Evolutionary conservation across 2,113 vertebrate genomes (phyloP).

Genomic region (Cinclus cinclus): DNA sequence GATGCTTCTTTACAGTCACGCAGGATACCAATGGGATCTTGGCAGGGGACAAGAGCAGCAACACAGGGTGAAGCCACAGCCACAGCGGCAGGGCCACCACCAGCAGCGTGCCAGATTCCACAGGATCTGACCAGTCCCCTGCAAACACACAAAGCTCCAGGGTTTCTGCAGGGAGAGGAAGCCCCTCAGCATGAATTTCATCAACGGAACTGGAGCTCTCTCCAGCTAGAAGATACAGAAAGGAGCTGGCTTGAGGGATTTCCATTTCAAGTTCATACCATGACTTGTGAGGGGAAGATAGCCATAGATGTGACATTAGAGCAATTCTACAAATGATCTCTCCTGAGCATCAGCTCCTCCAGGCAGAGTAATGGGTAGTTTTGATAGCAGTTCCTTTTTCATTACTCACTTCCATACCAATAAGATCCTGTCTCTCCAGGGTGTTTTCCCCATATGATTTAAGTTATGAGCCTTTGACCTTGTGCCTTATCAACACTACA

Average conservation of each 20-base stretch:
- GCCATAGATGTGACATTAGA: not conserved
- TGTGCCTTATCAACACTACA: constrained; percentile 41
- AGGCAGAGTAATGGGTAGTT: not conserved
- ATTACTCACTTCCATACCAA: constrained; percentile 42
- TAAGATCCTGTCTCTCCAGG: constrained; percentile 51
- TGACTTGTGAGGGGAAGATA: not conserved
- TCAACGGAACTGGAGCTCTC: not conserved
- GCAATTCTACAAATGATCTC: not conserved
- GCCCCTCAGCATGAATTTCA: not conserved
- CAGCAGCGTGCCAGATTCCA: not conserved
- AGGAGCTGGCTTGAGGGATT: not conserved
- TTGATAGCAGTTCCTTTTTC: constrained; percentile 45
- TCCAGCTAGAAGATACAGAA: not conserved
- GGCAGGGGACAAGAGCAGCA: not conserved
- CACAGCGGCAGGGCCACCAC: not conserved
- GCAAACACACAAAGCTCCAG: not conserved
- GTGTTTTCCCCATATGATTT: constrained; percentile 49
- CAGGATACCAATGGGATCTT: not conserved
- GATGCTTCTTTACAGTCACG: not conserved
- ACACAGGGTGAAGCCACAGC: not conserved
- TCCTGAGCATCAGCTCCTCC: constrained; percentile 1
- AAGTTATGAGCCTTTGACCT: constrained; percentile 42
- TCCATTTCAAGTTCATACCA: not conserved
- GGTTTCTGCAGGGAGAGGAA: not conserved
- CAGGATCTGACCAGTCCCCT: not conserved